Percentiles rank a stretch among this genome's conserved stretches.
phyloP scores from a whole-genome alignment of 2,888 invertebrate genomes.

The Scaptomyza reducta region DNA sequence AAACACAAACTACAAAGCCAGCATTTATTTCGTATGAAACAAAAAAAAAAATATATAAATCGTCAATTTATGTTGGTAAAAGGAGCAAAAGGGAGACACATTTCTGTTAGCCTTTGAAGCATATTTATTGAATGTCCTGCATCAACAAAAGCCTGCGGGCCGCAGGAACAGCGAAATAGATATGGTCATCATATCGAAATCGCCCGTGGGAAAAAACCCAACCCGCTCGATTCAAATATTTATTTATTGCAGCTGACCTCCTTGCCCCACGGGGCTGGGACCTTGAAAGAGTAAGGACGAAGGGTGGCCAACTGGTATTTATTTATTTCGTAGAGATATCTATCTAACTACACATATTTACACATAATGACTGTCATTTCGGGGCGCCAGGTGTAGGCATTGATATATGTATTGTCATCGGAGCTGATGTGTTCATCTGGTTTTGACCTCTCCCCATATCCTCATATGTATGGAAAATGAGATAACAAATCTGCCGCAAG shows the following conservation, averaged over 20 bases:
- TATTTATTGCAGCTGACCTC: slow-evolving; percentile 74
- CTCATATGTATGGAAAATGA: slow-evolving; percentile 33
- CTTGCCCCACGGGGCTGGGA: slow-evolving; percentile 43
- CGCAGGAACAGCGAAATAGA: slow-evolving; percentile 14
- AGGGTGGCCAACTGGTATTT: slow-evolving; percentile 55
- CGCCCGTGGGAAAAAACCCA: slow-evolving; percentile 8
- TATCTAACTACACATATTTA: slow-evolving; percentile 44
- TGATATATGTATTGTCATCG: slow-evolving; percentile 60
- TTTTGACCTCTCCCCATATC: not conserved
- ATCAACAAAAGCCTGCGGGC: slow-evolving; percentile 44
- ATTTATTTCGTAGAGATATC: slow-evolving; percentile 44
- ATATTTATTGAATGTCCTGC: slow-evolving; percentile 75
- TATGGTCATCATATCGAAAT: slow-evolving; percentile 29
- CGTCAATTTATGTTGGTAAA: slow-evolving; percentile 25
- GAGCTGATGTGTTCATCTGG: slow-evolving; percentile 63
- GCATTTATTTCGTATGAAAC: slow-evolving; percentile 7
- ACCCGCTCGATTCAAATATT: slow-evolving; percentile 54
- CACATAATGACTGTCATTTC: slow-evolving; percentile 78
- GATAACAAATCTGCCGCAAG: slow-evolving; percentile 45
- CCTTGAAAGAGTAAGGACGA: slow-evolving; percentile 23
- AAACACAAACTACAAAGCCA: slow-evolving; percentile 17
- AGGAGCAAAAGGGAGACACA: slow-evolving; percentile 28
- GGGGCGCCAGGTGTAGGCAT: slow-evolving; percentile 69
- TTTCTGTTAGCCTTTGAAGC: slow-evolving; percentile 38
- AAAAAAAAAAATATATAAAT: slow-evolving; percentile 34